Evolutionary conservation across 2,797 vertebrate species (phyloP).

Genomic region (Acropternis orthonyx): DNA sequence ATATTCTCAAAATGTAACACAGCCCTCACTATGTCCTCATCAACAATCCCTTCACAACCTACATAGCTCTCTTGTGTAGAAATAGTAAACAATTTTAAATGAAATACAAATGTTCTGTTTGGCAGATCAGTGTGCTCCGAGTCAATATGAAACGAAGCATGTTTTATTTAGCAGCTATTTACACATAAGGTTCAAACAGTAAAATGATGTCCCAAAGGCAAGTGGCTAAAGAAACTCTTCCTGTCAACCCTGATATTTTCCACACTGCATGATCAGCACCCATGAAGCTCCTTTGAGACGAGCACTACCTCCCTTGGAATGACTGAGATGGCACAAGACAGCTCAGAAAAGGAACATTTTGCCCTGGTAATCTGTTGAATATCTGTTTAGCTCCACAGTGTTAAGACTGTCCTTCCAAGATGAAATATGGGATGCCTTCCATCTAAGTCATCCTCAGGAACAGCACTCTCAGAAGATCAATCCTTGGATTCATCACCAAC

Average conservation of each 20-base stretch:
- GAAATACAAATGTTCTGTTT: slow-evolving; percentile 57
- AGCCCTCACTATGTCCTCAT: slow-evolving; percentile 23
- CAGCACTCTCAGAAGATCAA: background rate
- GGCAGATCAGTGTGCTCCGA: slow-evolving; percentile 3
- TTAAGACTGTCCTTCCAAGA: background rate
- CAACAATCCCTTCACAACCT: slow-evolving; percentile 47
- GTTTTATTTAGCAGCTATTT: slow-evolving; percentile 53
- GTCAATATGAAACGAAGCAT: slow-evolving; percentile 13
- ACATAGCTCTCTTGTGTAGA: slow-evolving; percentile 50
- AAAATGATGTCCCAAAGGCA: background rate
- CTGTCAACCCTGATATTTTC: fast-evolving
- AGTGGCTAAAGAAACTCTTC: background rate
- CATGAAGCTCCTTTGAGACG: background rate
- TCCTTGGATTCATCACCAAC: background rate
- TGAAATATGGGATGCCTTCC: background rate
- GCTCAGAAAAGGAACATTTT: background rate
- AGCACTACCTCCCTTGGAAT: background rate
- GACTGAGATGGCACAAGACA: background rate
- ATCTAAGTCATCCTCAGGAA: background rate
- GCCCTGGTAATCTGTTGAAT: background rate
- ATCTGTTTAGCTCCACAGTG: background rate
- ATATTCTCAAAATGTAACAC: slow-evolving; percentile 46
- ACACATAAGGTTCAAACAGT: background rate
- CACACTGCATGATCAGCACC: background rate
- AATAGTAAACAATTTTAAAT: slow-evolving; percentile 64